Percentiles rank a stretch among this genome's conserved stretches.
phyloP scores from a whole-genome alignment of 2,113 vertebrate genomes.

The Cariama cristata region DNA sequence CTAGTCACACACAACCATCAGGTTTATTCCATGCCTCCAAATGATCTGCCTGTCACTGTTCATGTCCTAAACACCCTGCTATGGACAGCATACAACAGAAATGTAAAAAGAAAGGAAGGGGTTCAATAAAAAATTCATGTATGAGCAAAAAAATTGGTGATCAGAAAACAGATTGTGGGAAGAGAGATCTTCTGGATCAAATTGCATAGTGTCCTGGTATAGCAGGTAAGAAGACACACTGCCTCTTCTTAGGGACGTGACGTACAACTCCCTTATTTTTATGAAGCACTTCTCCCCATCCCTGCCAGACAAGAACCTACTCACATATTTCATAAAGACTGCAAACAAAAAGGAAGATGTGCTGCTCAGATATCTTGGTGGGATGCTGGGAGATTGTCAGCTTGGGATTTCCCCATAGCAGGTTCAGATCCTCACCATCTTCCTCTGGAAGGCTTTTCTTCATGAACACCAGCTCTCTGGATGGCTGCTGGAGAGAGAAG shows the following conservation, averaged over 20 bases:
- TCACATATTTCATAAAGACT: background rate
- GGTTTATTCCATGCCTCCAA: background rate
- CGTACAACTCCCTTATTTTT: background rate
- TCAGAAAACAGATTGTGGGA: background rate
- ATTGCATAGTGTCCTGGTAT: background rate
- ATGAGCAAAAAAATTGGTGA: background rate
- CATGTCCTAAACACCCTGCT: background rate
- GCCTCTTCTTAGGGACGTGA: background rate
- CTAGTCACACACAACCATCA: background rate
- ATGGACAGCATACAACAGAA: background rate
- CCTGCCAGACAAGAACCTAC: background rate
- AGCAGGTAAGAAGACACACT: background rate
- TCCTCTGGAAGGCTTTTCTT: background rate
- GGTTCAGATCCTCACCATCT: background rate
- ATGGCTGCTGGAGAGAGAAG: background rate
- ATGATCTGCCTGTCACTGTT: background rate
- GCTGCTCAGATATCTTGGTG: background rate
- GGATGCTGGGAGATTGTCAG: background rate
- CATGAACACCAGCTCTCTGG: background rate
- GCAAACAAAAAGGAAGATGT: background rate
- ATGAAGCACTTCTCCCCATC: background rate
- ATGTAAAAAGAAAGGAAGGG: background rate
- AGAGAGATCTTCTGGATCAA: background rate
- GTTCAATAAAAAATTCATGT: background rate
- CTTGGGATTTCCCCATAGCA: background rate